Conservation (phyloP, 2,888 invertebrate species). For the Oxycera nigricornis region DNA sequence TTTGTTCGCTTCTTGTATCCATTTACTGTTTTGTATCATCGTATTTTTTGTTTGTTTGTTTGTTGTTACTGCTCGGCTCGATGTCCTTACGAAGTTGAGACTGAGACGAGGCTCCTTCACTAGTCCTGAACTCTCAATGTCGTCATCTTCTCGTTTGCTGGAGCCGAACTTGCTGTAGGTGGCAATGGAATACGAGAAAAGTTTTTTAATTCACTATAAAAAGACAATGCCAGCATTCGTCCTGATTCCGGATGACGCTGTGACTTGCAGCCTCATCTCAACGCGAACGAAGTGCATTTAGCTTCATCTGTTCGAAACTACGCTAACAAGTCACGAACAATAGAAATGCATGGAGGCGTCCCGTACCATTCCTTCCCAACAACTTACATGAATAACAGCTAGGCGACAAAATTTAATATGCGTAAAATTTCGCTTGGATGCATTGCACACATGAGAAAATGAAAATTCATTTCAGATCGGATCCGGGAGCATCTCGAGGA, state of each 20-base stretch:
- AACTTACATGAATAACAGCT: conserved; percentile 27
- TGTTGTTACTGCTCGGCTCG: not conserved
- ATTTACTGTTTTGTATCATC: conserved; percentile 26
- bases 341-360: not conserved
- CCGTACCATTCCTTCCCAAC: not conserved
- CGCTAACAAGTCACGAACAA: not conserved
- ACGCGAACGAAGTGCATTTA: not conserved
- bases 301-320: conserved; percentile 9
- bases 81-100: conserved; percentile 6
- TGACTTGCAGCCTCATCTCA: not conserved
- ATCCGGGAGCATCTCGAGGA: not conserved
- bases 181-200: conserved; percentile 26
- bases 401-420: conserved; percentile 43
- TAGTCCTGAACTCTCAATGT: not conserved
- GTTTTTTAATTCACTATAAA: conserved; percentile 41
- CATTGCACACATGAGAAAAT: conserved; percentile 35
- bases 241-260: conserved; percentile 27
- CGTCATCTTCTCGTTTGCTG: not conserved
- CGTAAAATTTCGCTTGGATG: conserved; percentile 39
- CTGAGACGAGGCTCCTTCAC: not conserved
- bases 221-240: conserved; percentile 36
- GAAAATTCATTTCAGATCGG: conserved; percentile 14
- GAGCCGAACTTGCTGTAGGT: not conserved
- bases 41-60: conserved; percentile 21
- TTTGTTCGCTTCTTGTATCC: conserved; percentile 39